A percentile compares a stretch with the other conserved stretches of the same genome.
phyloP scores from a whole-genome alignment of 1,140 invertebrate genomes.

The Sarcophaga peregrina region DNA sequence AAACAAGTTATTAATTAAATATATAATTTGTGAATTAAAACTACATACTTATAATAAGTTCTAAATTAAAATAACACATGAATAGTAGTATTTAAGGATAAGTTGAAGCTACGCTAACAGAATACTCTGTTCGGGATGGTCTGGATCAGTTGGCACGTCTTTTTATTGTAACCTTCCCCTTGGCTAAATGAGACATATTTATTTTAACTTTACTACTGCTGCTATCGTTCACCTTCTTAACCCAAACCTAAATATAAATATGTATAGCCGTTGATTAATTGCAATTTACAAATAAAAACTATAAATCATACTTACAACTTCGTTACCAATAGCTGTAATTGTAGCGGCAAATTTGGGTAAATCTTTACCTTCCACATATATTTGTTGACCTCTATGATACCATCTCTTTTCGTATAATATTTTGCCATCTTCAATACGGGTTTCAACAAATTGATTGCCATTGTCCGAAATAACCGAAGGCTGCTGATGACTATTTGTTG shows the following conservation, averaged over 20 bases:
- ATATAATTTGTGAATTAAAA: too few relatives aligned
- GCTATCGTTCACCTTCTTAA: constrained; percentile 85
- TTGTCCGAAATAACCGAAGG: constrained; percentile 52
- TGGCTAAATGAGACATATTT: constrained; percentile 83
- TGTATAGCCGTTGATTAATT: background rate
- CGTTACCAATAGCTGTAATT: constrained; percentile 88
- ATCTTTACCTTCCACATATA: constrained; percentile 91
- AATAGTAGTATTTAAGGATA: constrained; percentile 21
- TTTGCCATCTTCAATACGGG: constrained; percentile 93
- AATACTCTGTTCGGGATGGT: background rate
- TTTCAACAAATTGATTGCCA: constrained; percentile 73
- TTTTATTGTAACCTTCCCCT: constrained; percentile 90
- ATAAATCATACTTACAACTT: constrained; percentile 78
- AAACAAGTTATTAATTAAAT: too few relatives aligned
- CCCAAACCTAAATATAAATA: constrained; percentile 81
- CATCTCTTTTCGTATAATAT: constrained; percentile 92
- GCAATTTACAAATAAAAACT: constrained; percentile 2
- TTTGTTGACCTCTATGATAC: constrained; percentile 93
- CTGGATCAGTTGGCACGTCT: constrained; percentile 76
- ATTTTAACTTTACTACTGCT: constrained; percentile 79
- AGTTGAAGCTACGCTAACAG: constrained; percentile 6
- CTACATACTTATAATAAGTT: too few relatives aligned
- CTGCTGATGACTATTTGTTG: constrained; percentile 48
- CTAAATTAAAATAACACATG: background rate
- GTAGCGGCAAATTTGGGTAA: constrained; percentile 83